Evolutionary conservation across 1,140 invertebrate species (phyloP).

Genomic region (Hyphantria cunea): DNA sequence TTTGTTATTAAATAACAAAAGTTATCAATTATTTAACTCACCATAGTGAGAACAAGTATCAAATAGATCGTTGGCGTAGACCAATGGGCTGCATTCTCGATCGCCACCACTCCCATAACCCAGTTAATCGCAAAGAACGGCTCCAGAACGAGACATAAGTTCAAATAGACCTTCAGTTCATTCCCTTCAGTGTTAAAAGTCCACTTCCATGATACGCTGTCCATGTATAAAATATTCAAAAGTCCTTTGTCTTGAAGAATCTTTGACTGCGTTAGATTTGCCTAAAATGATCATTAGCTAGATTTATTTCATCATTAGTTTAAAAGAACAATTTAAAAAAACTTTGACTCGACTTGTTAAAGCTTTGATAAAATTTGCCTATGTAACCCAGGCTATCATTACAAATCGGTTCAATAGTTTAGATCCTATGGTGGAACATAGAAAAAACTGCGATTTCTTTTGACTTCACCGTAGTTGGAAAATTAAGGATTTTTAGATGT

Average conservation of each 20-base stretch:
- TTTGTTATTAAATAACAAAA: too few species aligned
- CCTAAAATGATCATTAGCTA: constrained; percentile 31
- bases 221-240: constrained; percentile 67
- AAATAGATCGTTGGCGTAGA: constrained; percentile 84
- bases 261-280: constrained; percentile 40
- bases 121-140: constrained; percentile 85
- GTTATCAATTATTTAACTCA: constrained; percentile 62
- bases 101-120: constrained; percentile 87
- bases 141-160: constrained; percentile 83
- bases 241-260: constrained; percentile 51
- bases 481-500: too few species aligned
- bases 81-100: constrained; percentile 85
- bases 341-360: too few species aligned
- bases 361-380: too few species aligned
- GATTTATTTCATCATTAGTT: not conserved
- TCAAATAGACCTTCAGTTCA: constrained; percentile 77
- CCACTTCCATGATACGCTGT: constrained; percentile 71
- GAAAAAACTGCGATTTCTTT: too few species aligned
- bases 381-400: too few species aligned
- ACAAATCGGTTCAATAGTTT: too few species aligned
- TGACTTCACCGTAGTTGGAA: too few species aligned
- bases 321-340: not conserved
- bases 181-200: constrained; percentile 74
- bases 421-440: too few species aligned
- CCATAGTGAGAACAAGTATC: constrained; percentile 81